Base-by-base conservation (phyloP, 2,888 invertebrate genomes). In the Acanthococcus lagerstroemiae region DNA sequence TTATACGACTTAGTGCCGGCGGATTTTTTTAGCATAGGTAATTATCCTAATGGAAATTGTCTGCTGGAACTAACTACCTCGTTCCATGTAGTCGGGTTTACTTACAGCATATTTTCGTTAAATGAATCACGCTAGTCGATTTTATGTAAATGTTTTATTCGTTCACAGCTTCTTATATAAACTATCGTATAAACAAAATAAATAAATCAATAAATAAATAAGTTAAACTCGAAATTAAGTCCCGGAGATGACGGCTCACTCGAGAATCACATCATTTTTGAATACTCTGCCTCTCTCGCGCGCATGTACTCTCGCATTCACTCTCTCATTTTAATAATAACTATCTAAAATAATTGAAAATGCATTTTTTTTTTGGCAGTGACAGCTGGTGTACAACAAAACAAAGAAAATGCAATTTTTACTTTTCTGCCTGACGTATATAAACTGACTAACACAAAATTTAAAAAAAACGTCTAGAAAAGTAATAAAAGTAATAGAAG, bases 201-300 rank as follows among this genome's bases (percentile, higher is more conserved):
- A 17, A 37, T 46, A 45, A 58, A 58, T 58, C 46, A 58, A 58
- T 58, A 58, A 58, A 58, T 58, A 58, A 58, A 25, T 58, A 45
- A 58, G 48, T 45, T 17, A 45, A 17, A 17, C 19, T 17, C 15
- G 19, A 17, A 45, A 19, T 45, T 17, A n/a, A 45, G 4, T 45
- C 46, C 15, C 46, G 19, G 6, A 45, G 19, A 17, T 19, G 19
- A 45, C 15, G 17, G 48, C 37, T 44, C 22, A 57, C 27, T 37
- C 57, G 37, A 44, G 45, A 52, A 57, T 45, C 26, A 58, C 46
- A 57, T 57, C 37, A 4, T 57, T 25, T 44, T 58, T 45, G 45
- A 57, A 58, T 48, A 45, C 27, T 45, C 45, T 58, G 45, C 46
- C 26, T 45, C 46, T 45, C 48, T 44, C 27, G 26, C 15, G 58